Evolutionary conservation across 2,888 invertebrate genomes (phyloP).

Genomic region (Cheilosia scutellata): DNA sequence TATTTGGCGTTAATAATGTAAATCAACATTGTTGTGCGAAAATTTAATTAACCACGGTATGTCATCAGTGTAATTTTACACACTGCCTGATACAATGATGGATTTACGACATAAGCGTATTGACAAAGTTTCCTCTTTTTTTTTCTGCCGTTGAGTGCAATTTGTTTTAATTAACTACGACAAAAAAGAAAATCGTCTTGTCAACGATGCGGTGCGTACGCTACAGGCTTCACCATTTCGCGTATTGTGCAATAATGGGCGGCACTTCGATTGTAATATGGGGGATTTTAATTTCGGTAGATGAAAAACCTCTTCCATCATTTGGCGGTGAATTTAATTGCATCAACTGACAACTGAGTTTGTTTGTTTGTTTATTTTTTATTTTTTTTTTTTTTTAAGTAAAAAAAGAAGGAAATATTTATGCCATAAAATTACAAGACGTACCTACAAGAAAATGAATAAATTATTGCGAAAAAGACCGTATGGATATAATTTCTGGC

Average conservation of each 20-base stretch:
- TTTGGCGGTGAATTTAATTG: slow-evolving; percentile 36
- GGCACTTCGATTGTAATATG: slow-evolving; percentile 19
- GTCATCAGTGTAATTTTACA: slow-evolving; percentile 31
- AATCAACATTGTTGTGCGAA: slow-evolving; percentile 65
- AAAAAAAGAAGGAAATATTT: slow-evolving; percentile 28
- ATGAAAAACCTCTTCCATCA: slow-evolving; percentile 11
- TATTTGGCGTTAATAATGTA: slow-evolving; percentile 45
- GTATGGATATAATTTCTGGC: neutral
- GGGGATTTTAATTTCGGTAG: slow-evolving; percentile 10
- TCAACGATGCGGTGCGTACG: slow-evolving; percentile 28
- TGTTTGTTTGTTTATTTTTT: too few species aligned
- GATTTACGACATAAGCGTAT: slow-evolving; percentile 27
- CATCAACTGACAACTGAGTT: slow-evolving; percentile 16
- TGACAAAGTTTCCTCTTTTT: slow-evolving; percentile 14
- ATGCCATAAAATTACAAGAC: neutral
- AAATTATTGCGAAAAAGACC: slow-evolving; percentile 28
- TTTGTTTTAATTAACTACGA: slow-evolving; percentile 42
- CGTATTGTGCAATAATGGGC: slow-evolving; percentile 42
- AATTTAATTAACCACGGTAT: slow-evolving; percentile 62
- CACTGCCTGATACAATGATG: slow-evolving; percentile 20
- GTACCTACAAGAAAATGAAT: slow-evolving; percentile 20
- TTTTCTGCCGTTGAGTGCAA: neutral
- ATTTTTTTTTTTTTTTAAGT: neutral
- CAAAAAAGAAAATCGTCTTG: slow-evolving; percentile 18
- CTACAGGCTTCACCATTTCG: slow-evolving; percentile 11